Evolutionary conservation across 2,113 vertebrate species (phyloP).

Genomic region (Laticauda laticaudata): DNA sequence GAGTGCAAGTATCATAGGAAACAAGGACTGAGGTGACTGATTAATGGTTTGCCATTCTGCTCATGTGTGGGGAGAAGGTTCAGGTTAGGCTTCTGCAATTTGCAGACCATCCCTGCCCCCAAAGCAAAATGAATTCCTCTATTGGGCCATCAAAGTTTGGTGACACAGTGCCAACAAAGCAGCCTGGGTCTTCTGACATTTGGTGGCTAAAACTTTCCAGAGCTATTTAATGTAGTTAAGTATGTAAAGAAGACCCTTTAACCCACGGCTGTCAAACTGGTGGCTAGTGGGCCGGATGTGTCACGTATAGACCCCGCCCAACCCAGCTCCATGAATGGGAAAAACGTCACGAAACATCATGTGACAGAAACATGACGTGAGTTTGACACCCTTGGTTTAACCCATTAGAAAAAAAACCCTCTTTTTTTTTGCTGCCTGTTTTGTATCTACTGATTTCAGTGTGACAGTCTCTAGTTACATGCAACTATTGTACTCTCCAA

Average conservation of each 20-base stretch:
- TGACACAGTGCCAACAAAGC: background rate
- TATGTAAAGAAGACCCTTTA: background rate
- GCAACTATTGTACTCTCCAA: background rate
- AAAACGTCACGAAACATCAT: too few relatives aligned
- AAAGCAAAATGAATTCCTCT: background rate
- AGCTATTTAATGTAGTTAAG: background rate
- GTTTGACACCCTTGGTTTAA: background rate
- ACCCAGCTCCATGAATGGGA: too few relatives aligned
- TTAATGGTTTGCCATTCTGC: background rate
- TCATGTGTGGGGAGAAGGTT: background rate
- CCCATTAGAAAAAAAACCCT: background rate
- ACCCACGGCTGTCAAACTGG: background rate
- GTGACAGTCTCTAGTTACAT: background rate
- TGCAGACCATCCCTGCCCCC: background rate
- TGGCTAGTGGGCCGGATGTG: too few relatives aligned
- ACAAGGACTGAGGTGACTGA: background rate
- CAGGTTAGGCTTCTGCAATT: background rate
- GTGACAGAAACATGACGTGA: too few relatives aligned
- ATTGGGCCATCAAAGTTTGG: background rate
- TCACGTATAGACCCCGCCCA: too few relatives aligned
- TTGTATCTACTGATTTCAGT: background rate
- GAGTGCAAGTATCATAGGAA: background rate
- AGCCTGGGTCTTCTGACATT: background rate
- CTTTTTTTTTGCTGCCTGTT: background rate
- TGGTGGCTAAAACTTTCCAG: background rate